These are phyloP conservation scores for Gadopsis bispinosus DNA, from an alignment of 2,797 vertebrate species.

Conservation along the genomic window DNA sequence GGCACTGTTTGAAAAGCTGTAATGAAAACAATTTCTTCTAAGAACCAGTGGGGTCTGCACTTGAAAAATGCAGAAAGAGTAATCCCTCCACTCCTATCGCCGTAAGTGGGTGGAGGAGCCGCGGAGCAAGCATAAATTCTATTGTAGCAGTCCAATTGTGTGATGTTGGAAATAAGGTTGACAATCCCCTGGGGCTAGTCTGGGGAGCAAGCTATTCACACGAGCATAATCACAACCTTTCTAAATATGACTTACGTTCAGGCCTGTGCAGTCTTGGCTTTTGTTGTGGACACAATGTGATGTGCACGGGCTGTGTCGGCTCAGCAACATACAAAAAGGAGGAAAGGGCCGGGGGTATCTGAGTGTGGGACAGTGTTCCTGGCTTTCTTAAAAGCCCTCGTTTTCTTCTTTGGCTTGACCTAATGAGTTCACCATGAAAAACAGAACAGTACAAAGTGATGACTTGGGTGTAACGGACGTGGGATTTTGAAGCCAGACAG, in stretches of 20 bases:
- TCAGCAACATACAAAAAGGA: constrained; percentile 51
- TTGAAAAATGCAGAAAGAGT: constrained; percentile 51
- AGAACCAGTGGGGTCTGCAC: constrained; percentile 56
- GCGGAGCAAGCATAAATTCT: constrained; percentile 54
- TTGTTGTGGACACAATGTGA: constrained; percentile 72
- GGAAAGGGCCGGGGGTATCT: constrained; percentile 49
- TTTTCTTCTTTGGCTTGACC: constrained; percentile 35
- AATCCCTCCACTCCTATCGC: constrained; percentile 54
- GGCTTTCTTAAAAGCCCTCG: constrained; percentile 49
- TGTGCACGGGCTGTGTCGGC: constrained; percentile 37
- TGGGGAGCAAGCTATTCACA: constrained; percentile 70
- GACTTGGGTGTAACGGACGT: background rate
- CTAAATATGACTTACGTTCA: constrained; percentile 71
- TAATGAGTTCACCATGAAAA: constrained; percentile 30
- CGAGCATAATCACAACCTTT: constrained; percentile 74
- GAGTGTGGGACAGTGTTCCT: constrained; percentile 45
- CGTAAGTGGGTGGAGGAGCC: constrained; percentile 38
- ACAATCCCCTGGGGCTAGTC: constrained; percentile 66
- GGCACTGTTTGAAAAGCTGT: constrained; percentile 56
- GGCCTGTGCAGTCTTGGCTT: constrained; percentile 63
- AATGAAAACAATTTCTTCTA: constrained; percentile 65
- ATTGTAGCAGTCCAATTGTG: constrained; percentile 66
- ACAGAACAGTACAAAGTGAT: background rate
- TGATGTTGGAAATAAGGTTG: constrained; percentile 68
- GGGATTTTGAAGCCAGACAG: constrained; percentile 6